Evolutionary conservation across 30 jellyfish, hydroid and myxozoan species (phyloP).

Genomic region (Aurelia sp.): DNA sequence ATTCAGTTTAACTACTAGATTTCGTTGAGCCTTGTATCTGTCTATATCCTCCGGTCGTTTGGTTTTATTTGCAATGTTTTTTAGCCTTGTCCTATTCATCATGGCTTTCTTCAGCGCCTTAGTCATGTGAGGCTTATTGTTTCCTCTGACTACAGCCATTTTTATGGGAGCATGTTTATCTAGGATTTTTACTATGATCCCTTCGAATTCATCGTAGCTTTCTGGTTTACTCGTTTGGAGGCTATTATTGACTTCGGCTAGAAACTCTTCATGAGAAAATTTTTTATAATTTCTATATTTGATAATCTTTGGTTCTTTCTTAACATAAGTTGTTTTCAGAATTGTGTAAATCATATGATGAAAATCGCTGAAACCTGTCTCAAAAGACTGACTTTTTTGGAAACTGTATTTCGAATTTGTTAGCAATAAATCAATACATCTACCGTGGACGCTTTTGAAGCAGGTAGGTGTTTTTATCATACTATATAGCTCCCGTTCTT

Average conservation of each 20-base stretch:
- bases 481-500: slow-evolving; percentile 1
- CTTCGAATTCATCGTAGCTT: neutral
- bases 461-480: neutral
- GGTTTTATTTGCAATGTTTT: too few species aligned
- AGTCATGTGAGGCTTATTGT: too few species aligned
- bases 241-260: slow-evolving; percentile 10
- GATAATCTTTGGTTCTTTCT: too few species aligned
- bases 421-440: neutral
- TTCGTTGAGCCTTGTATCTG: neutral
- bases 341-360: too few species aligned
- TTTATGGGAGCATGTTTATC: neutral
- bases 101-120: too few species aligned
- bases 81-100: too few species aligned
- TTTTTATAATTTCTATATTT: neutral
- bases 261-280: neutral
- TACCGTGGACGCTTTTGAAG: neutral
- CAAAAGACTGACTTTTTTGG: too few species aligned
- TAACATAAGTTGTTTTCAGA: too few species aligned
- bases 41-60: too few species aligned
- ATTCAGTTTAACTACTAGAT: too few species aligned
- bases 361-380: too few species aligned
- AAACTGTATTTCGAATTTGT: slow-evolving; percentile 5
- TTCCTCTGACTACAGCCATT: too few species aligned
- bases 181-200: neutral
- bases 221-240: neutral